phyloP scores from a whole-genome alignment of 1,140 invertebrate species.

The Sycobia sp. region DNA sequence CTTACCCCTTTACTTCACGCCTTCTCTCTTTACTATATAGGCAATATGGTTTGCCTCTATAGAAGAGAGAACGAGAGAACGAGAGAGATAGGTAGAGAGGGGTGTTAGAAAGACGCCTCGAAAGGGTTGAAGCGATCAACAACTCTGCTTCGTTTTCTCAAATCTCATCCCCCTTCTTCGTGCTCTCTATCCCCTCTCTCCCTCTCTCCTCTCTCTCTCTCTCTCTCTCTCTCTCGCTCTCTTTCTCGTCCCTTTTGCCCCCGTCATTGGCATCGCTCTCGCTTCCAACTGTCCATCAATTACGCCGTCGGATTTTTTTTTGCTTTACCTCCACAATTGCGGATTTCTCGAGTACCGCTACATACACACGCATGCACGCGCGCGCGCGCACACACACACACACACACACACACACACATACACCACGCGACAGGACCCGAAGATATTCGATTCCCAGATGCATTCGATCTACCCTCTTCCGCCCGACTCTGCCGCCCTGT shows the following conservation, averaged over 20 bases:
- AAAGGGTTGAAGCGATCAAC: slow-evolving; percentile 27
- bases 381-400: too few species aligned
- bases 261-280: too few species aligned
- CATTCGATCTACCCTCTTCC: slow-evolving; percentile 33
- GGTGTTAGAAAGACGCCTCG: too few species aligned
- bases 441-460: slow-evolving; percentile 33
- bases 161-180: slow-evolving; percentile 14
- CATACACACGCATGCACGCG: slow-evolving; percentile 54
- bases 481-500: slow-evolving; percentile 35
- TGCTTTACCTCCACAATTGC: slow-evolving; percentile 52
- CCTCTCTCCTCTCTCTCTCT: too few species aligned
- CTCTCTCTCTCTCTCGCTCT: too few species aligned
- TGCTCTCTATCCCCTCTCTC: too few species aligned
- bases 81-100: neutral
- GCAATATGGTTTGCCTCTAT: too few species aligned
- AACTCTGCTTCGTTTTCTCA: slow-evolving; percentile 20
- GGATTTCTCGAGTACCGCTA: slow-evolving; percentile 53
- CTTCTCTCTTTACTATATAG: neutral
- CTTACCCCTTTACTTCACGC: slow-evolving; percentile 9
- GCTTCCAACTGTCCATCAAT: slow-evolving; percentile 49
- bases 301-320: slow-evolving; percentile 40
- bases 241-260: too few species aligned
- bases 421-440: too few species aligned
- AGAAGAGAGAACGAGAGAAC: neutral
- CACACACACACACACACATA: too few species aligned